Evolutionary conservation across 2,113 vertebrate species (phyloP).

Genomic region (Tupaia chinensis): DNA sequence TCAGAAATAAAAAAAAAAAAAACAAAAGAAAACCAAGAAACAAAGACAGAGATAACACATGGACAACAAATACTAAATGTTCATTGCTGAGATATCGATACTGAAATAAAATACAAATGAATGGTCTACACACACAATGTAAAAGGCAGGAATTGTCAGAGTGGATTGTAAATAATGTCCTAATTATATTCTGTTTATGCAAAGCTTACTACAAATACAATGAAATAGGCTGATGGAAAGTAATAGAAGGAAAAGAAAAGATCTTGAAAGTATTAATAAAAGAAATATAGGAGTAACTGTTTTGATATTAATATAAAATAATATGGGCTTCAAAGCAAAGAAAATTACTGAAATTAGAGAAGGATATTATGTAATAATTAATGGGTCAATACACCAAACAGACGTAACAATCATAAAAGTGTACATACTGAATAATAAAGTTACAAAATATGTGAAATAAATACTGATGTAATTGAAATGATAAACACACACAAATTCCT

Average conservation of each 20-base stretch:
- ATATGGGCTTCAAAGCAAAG: background rate
- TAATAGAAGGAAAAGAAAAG: background rate
- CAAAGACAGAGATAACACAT: background rate
- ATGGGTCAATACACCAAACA: background rate
- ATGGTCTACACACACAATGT: background rate
- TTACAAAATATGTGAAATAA: background rate
- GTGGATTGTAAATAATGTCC: background rate
- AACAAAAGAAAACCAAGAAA: background rate
- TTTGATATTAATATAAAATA: background rate
- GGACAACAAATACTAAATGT: background rate
- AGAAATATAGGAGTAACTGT: background rate
- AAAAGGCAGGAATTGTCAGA: background rate
- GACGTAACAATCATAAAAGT: background rate
- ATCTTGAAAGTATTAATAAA: background rate
- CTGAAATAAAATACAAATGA: constrained; percentile 18
- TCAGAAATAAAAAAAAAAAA: background rate
- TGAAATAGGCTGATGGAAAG: background rate
- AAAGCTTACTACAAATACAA: background rate
- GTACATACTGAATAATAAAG: background rate
- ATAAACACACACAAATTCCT: background rate
- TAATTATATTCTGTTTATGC: background rate
- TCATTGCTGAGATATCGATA: background rate
- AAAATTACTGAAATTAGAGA: background rate
- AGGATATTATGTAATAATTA: background rate
- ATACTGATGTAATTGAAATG: background rate